phyloP scores from a whole-genome alignment of 2,113 vertebrate species.

The Phoenicopterus ruber region DNA sequence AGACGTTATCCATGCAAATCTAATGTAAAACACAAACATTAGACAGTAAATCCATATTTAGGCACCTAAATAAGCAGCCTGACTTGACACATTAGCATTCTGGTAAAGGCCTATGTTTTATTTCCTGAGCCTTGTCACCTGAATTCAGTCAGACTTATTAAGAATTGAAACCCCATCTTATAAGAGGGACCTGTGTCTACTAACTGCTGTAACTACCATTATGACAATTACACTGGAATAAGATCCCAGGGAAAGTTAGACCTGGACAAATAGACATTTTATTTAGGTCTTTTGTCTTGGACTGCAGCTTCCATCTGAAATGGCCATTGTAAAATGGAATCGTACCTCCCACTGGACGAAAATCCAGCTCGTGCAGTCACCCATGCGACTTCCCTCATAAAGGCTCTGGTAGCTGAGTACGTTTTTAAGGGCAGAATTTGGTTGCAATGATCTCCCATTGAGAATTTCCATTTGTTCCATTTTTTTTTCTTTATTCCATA shows the following conservation, averaged over 20 bases:
- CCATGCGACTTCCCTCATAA: neutral
- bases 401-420: neutral
- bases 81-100: constrained; percentile 17
- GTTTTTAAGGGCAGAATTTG: constrained; percentile 8
- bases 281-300: neutral
- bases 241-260: neutral
- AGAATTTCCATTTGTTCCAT: neutral
- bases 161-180: neutral
- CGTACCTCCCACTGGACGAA: neutral
- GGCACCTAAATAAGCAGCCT: constrained; percentile 23
- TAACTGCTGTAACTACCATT: neutral
- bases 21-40: constrained; percentile 31
- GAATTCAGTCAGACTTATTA: neutral
- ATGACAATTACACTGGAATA: neutral
- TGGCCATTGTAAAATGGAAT: neutral
- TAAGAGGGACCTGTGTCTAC: neutral
- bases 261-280: neutral
- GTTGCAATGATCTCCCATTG: neutral
- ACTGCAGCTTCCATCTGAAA: neutral
- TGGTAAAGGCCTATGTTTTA: neutral
- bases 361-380: neutral
- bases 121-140: neutral
- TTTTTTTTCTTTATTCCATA: neutral
- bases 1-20: constrained; percentile 32
- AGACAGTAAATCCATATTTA: constrained; percentile 35